Evolutionary conservation across 2,888 invertebrate species (phyloP), one percentile per base, ranked within the genome.

Genomic region (Phyllotreta striolata): DNA sequence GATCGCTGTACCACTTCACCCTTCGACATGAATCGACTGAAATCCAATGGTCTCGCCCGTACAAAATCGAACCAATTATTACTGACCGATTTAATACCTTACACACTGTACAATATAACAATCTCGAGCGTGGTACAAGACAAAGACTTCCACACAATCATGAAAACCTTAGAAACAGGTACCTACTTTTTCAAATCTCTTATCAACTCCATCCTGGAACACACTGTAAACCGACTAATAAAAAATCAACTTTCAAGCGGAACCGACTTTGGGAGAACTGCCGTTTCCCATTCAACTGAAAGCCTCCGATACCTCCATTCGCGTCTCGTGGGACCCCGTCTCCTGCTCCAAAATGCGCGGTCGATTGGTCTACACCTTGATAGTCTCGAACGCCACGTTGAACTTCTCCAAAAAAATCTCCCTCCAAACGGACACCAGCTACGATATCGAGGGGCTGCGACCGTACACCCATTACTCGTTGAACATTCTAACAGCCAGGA

Each of bases 21-120:
- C 5, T 66, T 59, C 38, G 74, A 72, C 62, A 64, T 67, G 9
- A 59, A 64, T 24, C 71, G 80, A 61, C 49, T 71, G 9, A 78
- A 76, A 70, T 80, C 80, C 0, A 76, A 74, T 68, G 79, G 78
- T 41, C 79, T 77, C 62, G 34, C 79, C 6, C 72, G 76, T 10
- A 76, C 75, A 3, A 76, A 73, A 64, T 66, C 69, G 5, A 78
- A 73, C 60, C 69, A 75, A 66, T 62, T 78, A 3, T 57, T 68
- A 35, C 68, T 80, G 13, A 66, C 72, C 0, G 70, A 77, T 63
- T 68, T 80, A 9, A 55, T 79, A 13, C 80, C 80, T 1, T 79
- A 73, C 61, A 80, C 80, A 0, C 44, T 67, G 9, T 80, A 80
- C 60, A 76, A 76, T 55, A 66, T 80, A 9, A 76, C 73, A 1